Evolutionary conservation across 2,797 vertebrate genomes (phyloP).

Genomic region (Oryzias dopingdopingensis): DNA sequence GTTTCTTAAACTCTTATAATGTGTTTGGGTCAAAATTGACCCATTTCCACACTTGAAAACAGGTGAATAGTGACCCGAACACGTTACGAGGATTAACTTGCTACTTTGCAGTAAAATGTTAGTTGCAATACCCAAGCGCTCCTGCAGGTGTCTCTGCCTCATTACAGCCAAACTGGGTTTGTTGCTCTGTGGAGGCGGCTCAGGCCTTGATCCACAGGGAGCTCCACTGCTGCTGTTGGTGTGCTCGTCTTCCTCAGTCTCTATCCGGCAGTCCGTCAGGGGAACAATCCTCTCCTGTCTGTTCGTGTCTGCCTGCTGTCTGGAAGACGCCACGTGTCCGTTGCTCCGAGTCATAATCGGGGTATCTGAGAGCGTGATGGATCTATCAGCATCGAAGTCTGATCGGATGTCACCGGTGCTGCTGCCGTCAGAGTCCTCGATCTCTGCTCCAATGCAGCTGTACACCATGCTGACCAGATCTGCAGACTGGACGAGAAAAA

Average conservation of each 20-base stretch:
- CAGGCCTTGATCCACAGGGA: slow-evolving; percentile 66
- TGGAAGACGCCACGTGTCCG: slow-evolving; percentile 48
- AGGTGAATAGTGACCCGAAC: no score
- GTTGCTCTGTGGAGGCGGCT: slow-evolving; percentile 78
- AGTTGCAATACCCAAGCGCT: slow-evolving; percentile 72
- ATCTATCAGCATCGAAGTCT: slow-evolving; percentile 43
- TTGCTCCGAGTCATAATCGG: slow-evolving; percentile 45
- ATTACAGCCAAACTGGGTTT: slow-evolving; percentile 79
- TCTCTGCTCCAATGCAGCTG: slow-evolving; percentile 76
- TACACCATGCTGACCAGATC: slow-evolving; percentile 79
- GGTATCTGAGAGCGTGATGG: slow-evolving; percentile 44
- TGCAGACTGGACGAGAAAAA: slow-evolving; percentile 53
- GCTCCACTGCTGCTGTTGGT: slow-evolving; percentile 6
- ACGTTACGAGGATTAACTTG: background rate
- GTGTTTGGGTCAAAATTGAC: no score
- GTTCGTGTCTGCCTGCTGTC: slow-evolving; percentile 44
- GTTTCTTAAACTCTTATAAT: no score
- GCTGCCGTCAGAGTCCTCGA: slow-evolving; percentile 71
- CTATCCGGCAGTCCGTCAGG: slow-evolving; percentile 41
- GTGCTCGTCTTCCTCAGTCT: slow-evolving; percentile 53
- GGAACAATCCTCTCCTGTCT: slow-evolving; percentile 66
- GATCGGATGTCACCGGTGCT: slow-evolving; percentile 60
- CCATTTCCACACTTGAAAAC: no score
- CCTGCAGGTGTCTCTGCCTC: slow-evolving; percentile 83
- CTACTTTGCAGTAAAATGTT: background rate